Conservation (phyloP, 2,113 vertebrate species). For the Irena cyanogastra region DNA sequence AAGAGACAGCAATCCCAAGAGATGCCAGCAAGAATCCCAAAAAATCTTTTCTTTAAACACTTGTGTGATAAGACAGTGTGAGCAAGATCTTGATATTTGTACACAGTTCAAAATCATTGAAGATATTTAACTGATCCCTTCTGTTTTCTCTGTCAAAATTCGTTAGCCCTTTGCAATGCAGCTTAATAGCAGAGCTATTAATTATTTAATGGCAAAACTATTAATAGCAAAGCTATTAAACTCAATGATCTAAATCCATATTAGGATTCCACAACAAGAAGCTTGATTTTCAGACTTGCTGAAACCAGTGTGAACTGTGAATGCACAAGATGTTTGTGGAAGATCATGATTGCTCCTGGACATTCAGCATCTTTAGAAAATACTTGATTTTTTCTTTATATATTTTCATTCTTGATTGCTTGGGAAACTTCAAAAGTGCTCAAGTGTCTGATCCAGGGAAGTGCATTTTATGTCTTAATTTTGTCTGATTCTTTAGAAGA, state of each 20-base stretch:
- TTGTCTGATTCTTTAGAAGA: neutral
- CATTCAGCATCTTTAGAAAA: neutral
- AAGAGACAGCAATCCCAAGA: neutral
- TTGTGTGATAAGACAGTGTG: neutral
- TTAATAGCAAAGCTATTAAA: neutral
- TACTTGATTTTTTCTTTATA: neutral
- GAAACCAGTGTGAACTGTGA: neutral
- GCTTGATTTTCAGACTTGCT: neutral
- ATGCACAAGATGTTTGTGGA: neutral
- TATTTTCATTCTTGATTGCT: neutral
- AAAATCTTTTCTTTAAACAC: neutral
- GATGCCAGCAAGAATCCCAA: neutral
- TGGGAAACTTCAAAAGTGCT: neutral
- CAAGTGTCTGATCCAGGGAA: neutral
- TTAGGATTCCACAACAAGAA: neutral
- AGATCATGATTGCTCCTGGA: neutral
- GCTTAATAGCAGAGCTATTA: neutral
- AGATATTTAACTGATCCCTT: neutral
- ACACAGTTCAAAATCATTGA: neutral
- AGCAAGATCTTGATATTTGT: neutral
- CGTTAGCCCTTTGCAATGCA: neutral
- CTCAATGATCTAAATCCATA: neutral
- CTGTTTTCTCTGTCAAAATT: neutral
- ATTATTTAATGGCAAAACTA: neutral
- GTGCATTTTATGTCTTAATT: neutral